Conservation (phyloP, 1,140 invertebrate species). For the Heterodera schachtii region DNA sequence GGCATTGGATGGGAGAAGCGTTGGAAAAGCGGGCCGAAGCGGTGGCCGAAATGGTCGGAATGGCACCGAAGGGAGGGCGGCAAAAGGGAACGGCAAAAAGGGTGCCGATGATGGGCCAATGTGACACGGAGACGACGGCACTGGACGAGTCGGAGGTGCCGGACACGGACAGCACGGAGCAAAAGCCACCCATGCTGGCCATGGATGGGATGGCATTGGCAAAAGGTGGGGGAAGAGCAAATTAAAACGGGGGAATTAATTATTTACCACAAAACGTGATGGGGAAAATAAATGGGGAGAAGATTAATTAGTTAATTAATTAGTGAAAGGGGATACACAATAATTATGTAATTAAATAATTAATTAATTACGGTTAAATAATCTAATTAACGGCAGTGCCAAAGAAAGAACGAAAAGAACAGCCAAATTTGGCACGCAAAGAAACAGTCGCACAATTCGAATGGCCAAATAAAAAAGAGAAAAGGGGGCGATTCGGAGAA, state of each 20-base stretch:
- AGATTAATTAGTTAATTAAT: too few species aligned
- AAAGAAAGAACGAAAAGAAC: not conserved
- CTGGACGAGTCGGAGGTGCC: not conserved
- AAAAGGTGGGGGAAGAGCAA: too few species aligned
- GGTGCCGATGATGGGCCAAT: not conserved
- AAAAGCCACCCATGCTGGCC: too few species aligned
- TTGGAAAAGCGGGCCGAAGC: not conserved
- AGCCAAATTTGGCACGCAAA: not conserved
- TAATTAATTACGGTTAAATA: too few species aligned
- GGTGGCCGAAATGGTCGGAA: not conserved
- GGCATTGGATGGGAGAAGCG: not conserved
- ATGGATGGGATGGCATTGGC: too few species aligned
- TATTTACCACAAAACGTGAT: not conserved
- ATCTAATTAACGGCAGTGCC: too few species aligned
- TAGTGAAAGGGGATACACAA: too few species aligned
- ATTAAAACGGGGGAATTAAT: too few species aligned
- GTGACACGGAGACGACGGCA: not conserved
- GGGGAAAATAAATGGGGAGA: too few species aligned
- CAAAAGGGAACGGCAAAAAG: not conserved
- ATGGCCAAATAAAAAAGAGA: not conserved
- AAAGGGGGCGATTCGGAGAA: not conserved
- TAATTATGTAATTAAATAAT: too few species aligned
- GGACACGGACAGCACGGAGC: not conserved
- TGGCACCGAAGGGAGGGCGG: not conserved
- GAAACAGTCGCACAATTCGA: not conserved